These are phyloP conservation scores for Cyanocitta stelleri DNA, from an alignment of 2,113 vertebrate species.

Conservation along the genomic window DNA sequence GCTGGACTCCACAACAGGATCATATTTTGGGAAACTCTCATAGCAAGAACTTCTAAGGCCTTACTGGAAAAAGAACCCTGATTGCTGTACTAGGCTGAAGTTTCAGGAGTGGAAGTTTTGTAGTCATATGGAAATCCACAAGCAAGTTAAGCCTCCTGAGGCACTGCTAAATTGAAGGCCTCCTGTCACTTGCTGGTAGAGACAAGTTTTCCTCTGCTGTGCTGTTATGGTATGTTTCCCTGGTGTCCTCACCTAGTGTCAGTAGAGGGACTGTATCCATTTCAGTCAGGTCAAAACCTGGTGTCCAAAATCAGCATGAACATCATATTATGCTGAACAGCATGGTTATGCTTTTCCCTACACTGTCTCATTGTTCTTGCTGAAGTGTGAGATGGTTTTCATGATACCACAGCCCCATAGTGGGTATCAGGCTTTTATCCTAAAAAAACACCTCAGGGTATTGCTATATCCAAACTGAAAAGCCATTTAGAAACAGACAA, in stretches of 20 bases:
- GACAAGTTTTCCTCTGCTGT: background rate
- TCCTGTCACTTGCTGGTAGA: background rate
- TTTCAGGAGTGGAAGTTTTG: background rate
- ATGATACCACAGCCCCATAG: background rate
- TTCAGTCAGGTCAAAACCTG: background rate
- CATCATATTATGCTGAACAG: background rate
- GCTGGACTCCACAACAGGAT: background rate
- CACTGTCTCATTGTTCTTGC: background rate
- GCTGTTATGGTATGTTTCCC: background rate
- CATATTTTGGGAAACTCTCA: background rate
- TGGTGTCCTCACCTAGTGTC: background rate
- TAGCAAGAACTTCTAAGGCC: background rate
- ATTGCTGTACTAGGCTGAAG: background rate
- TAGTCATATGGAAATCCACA: background rate
- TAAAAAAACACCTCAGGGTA: background rate
- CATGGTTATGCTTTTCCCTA: background rate
- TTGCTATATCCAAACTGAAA: background rate
- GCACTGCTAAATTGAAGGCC: background rate
- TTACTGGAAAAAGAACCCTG: background rate
- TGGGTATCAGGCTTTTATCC: background rate
- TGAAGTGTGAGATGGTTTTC: background rate
- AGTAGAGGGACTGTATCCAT: background rate
- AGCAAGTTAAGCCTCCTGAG: background rate
- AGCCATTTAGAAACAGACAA: background rate
- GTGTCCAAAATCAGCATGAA: background rate